A percentile compares a stretch with the other conserved stretches of the same genome.
These are phyloP conservation scores for Stratiomys singularior DNA, from an alignment of 2,888 invertebrate genomes.

Conservation along the genomic window DNA sequence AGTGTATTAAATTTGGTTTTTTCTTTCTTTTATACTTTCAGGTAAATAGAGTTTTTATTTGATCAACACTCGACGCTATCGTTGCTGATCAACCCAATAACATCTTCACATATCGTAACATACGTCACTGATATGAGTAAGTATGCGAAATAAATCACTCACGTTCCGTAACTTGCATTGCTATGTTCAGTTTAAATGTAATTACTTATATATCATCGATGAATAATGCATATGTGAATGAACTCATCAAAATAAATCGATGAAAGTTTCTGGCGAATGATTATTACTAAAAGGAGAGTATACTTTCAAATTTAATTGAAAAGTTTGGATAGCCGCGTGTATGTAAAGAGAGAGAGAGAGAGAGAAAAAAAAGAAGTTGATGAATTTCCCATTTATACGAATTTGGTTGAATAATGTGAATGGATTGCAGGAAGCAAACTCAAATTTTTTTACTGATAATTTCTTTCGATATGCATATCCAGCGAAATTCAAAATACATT, in stretches of 20 bases:
- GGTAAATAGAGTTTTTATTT: slow-evolving; percentile 24
- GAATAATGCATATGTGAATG: neutral
- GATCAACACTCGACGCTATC: too few relatives aligned
- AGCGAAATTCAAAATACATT: too few relatives aligned
- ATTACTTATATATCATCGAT: neutral
- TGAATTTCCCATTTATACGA: too few relatives aligned
- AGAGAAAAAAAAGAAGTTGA: too few relatives aligned
- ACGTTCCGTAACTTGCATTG: neutral
- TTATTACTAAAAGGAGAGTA: neutral
- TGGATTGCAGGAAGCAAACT: too few relatives aligned
- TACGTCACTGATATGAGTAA: neutral
- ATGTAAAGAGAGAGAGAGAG: too few relatives aligned
- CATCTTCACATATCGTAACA: neutral
- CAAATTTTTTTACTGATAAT: too few relatives aligned
- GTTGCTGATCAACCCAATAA: neutral
- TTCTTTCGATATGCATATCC: too few relatives aligned
- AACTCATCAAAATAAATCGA: neutral
- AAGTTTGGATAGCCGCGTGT: too few relatives aligned
- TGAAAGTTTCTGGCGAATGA: slow-evolving; percentile 7
- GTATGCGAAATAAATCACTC: slow-evolving; percentile 19
- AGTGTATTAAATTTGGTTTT: neutral
- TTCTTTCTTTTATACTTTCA: neutral
- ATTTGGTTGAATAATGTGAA: too few relatives aligned
- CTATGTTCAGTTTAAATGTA: neutral
- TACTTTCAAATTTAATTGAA: slow-evolving; percentile 16